Evolutionary conservation across 2,888 invertebrate genomes (phyloP).

Genomic region (Lasioglossum marginatum): DNA sequence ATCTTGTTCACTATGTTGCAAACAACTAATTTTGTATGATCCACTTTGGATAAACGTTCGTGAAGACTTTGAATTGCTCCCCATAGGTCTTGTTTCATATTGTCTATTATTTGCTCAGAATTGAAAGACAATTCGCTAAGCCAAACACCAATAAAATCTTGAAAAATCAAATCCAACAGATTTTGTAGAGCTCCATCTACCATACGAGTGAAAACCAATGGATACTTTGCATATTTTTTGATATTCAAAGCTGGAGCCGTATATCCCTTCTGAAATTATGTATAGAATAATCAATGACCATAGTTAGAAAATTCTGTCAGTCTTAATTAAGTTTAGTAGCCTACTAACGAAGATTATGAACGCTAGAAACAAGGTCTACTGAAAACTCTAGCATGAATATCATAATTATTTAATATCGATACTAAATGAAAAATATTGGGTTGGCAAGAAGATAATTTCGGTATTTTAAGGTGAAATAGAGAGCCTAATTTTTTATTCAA

Average conservation of each 20-base stretch:
- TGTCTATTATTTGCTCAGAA: conserved; percentile 88
- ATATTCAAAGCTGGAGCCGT: conserved; percentile 79
- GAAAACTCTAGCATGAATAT: background rate
- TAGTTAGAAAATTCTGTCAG: background rate
- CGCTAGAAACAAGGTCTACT: background rate
- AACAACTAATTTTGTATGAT: conserved; percentile 93
- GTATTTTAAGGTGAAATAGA: too few relatives aligned
- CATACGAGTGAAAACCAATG: conserved; percentile 93
- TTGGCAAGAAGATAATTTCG: too few relatives aligned
- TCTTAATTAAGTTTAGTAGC: background rate
- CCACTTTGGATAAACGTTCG: conserved; percentile 90
- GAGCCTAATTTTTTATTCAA: too few relatives aligned
- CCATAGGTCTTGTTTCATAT: conserved; percentile 93
- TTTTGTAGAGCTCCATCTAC: conserved; percentile 94
- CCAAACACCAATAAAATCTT: conserved; percentile 93
- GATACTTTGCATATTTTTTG: conserved; percentile 87
- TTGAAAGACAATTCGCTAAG: conserved; percentile 89
- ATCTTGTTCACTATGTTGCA: conserved; percentile 93
- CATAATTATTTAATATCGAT: background rate
- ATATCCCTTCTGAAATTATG: conserved; percentile 78
- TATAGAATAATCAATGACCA: background rate
- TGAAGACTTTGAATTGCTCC: conserved; percentile 91
- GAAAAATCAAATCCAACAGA: conserved; percentile 91
- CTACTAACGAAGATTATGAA: background rate
- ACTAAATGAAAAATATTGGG: background rate